phyloP scores from a whole-genome alignment of 2,113 vertebrate species.

The Alectura lathami region DNA sequence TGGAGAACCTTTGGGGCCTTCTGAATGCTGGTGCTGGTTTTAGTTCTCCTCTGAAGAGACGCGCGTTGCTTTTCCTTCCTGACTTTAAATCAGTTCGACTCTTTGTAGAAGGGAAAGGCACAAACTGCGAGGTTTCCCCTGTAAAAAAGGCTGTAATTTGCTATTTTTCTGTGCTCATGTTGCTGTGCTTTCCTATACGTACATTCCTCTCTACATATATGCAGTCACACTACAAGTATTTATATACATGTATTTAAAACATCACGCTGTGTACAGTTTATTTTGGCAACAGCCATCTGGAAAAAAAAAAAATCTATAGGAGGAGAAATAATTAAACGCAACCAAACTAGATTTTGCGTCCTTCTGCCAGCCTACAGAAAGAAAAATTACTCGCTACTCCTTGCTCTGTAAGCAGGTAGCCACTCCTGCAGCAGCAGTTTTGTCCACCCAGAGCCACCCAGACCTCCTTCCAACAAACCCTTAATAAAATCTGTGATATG shows the following conservation, averaged over 20 bases:
- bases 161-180: neutral
- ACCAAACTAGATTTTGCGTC: neutral
- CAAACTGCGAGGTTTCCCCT: neutral
- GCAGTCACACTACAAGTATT: neutral
- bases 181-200: neutral
- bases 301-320: neutral
- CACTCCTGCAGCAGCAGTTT: neutral
- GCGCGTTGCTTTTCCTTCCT: neutral
- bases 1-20: neutral
- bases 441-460: neutral
- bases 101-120: neutral
- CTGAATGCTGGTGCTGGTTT: neutral
- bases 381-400: neutral
- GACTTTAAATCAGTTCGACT: neutral
- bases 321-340: neutral
- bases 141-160: neutral
- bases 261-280: neutral
- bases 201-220: constrained; percentile 3
- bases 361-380: neutral
- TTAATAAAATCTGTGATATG: neutral
- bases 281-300: constrained; percentile 54
- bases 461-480: neutral
- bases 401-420: neutral
- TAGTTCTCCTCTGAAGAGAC: neutral
- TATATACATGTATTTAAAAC: constrained; percentile 19